A percentile compares a stretch with the other conserved stretches of the same genome.
These are phyloP conservation scores for Craterocephalus amniculus DNA, from an alignment of 2,797 vertebrate genomes.

Conservation along the genomic window DNA sequence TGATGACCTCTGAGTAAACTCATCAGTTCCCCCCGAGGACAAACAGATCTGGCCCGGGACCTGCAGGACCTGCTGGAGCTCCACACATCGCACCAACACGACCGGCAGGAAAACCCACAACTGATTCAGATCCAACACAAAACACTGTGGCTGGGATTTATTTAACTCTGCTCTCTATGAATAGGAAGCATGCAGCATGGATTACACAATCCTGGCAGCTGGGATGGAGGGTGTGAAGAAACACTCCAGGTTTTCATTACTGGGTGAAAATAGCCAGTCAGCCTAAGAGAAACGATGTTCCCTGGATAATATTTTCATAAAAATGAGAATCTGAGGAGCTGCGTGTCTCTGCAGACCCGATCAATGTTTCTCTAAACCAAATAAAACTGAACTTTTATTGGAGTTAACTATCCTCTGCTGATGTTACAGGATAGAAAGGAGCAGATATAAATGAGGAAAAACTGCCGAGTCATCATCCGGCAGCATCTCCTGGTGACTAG, in stretches of 20 bases:
- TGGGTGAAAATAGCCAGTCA: conserved; percentile 56
- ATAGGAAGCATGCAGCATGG: conserved; percentile 36
- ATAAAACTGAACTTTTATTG: too few species aligned
- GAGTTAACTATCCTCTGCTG: too few species aligned
- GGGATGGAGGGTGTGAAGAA: conserved; percentile 4
- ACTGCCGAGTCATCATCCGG: too few species aligned
- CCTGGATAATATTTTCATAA: conserved; percentile 43
- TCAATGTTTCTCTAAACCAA: too few species aligned
- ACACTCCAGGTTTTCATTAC: conserved; percentile 37
- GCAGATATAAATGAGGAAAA: too few species aligned
- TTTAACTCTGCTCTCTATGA: conserved; percentile 50
- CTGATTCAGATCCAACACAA: conserved; percentile 39
- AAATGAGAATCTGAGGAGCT: conserved; percentile 21
- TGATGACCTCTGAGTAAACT: conserved; percentile 62
- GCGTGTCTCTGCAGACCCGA: conserved; percentile 27
- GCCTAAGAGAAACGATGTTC: conserved; percentile 45
- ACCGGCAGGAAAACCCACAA: background rate
- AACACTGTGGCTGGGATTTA: conserved; percentile 18
- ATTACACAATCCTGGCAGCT: conserved; percentile 20
- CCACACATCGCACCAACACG: conserved; percentile 40
- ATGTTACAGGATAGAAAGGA: too few species aligned
- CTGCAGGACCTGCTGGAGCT: conserved; percentile 23
- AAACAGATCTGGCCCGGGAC: conserved; percentile 51
- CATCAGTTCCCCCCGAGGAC: conserved; percentile 57
- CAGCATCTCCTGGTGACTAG: too few species aligned